Conservation (phyloP, 2,888 invertebrate species). For the Coenonympha arcania region DNA sequence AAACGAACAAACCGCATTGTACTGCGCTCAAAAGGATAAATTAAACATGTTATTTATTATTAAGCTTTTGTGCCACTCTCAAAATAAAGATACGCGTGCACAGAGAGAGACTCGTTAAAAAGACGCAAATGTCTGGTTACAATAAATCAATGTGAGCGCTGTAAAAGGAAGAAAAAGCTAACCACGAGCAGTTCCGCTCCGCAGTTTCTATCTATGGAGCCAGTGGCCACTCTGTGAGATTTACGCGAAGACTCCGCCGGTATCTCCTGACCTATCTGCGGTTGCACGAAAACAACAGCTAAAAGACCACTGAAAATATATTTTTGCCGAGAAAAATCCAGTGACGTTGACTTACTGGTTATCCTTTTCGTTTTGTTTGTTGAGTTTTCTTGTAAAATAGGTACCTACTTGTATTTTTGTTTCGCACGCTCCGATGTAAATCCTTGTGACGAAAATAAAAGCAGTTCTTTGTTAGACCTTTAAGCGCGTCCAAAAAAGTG, state of each 20-base stretch:
- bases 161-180: constrained; percentile 36
- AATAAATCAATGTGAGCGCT: constrained; percentile 46
- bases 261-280: constrained; percentile 38
- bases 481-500: no score
- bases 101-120: constrained; percentile 29
- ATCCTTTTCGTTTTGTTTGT: constrained; percentile 4
- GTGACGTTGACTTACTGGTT: constrained; percentile 15
- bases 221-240: constrained; percentile 44
- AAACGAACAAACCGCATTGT: no score
- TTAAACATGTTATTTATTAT: constrained; percentile 10
- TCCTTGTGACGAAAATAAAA: background rate
- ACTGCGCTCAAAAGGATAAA: background rate
- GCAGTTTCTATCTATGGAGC: constrained; percentile 30
- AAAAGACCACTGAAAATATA: constrained; percentile 21
- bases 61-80: constrained; percentile 12
- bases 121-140: constrained; percentile 33
- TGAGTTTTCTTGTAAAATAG: background rate
- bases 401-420: no score
- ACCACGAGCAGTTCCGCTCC: constrained; percentile 32
- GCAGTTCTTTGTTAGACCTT: no score
- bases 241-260: constrained; percentile 47
- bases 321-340: constrained; percentile 17
- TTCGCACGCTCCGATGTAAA: no score
- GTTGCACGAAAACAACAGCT: constrained; percentile 22
- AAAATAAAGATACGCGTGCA: constrained; percentile 25